Conservation (phyloP, 2,888 invertebrate species). For the Cylindroiulus punctatus region DNA sequence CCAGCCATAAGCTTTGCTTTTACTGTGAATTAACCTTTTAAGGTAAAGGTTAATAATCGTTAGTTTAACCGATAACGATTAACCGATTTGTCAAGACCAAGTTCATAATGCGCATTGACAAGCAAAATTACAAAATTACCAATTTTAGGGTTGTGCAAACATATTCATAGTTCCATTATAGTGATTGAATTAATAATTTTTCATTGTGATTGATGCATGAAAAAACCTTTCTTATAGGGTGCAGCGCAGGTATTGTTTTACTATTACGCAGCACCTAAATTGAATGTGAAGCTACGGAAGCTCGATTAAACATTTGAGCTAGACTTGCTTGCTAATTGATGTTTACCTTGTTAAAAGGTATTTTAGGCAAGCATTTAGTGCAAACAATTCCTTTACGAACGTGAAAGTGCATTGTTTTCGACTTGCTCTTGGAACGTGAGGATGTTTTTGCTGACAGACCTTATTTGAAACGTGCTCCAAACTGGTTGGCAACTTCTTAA, state of each 20-base stretch:
- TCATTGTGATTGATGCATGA: background rate
- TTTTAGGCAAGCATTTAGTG: conserved; percentile 19
- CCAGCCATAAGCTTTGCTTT: background rate
- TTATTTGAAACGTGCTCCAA: background rate
- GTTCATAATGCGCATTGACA: background rate
- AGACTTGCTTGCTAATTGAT: conserved; percentile 4
- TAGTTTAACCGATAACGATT: too few species aligned
- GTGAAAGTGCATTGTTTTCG: background rate
- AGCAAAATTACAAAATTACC: background rate
- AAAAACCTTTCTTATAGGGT: background rate
- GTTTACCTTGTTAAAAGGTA: background rate
- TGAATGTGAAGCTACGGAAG: background rate
- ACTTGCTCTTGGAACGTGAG: background rate
- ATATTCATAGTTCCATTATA: too few species aligned
- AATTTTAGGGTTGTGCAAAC: background rate
- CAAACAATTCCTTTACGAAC: background rate
- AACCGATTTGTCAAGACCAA: background rate
- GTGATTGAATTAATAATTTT: too few species aligned
- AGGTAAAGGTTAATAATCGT: too few species aligned
- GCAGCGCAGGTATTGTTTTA: background rate
- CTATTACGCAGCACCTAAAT: background rate
- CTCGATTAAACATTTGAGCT: too few species aligned
- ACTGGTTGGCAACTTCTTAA: background rate
- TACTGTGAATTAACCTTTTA: too few species aligned
- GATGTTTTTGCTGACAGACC: background rate